These are phyloP conservation scores for Nyctibius bracteatus DNA, from an alignment of 2,113 vertebrate genomes.

Conservation along the genomic window DNA sequence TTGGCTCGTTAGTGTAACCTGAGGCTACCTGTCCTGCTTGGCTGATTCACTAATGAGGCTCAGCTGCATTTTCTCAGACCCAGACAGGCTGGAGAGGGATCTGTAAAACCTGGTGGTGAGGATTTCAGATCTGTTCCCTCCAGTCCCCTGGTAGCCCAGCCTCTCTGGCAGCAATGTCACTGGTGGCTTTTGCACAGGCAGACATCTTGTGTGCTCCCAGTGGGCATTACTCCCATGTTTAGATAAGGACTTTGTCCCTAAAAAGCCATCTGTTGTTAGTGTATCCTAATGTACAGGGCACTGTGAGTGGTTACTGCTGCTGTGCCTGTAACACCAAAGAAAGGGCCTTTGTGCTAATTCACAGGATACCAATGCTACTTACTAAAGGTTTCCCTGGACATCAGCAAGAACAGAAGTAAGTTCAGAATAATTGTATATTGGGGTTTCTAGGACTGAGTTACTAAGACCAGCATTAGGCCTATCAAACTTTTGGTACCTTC, in stretches of 20 bases:
- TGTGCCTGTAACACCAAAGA: background rate
- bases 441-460: background rate
- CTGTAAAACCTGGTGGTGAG: background rate
- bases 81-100: background rate
- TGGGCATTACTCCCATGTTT: fast-evolving
- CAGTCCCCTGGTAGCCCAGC: background rate
- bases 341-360: background rate
- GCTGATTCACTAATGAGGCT: conserved; percentile 33
- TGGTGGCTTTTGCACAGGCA: background rate
- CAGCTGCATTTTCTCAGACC: conserved; percentile 14
- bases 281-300: background rate
- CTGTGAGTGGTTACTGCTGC: background rate
- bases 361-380: background rate
- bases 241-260: background rate
- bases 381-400: background rate
- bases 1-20: conserved; percentile 45
- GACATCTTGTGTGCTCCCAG: background rate
- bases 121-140: background rate
- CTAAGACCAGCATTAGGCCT: background rate
- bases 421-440: background rate
- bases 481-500: background rate
- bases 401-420: background rate
- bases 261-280: background rate
- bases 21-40: conserved; percentile 53
- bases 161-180: background rate